Evolutionary conservation across 2,888 invertebrate genomes (phyloP), one percentile per base, ranked within the genome.

Genomic region (Troides helena): DNA sequence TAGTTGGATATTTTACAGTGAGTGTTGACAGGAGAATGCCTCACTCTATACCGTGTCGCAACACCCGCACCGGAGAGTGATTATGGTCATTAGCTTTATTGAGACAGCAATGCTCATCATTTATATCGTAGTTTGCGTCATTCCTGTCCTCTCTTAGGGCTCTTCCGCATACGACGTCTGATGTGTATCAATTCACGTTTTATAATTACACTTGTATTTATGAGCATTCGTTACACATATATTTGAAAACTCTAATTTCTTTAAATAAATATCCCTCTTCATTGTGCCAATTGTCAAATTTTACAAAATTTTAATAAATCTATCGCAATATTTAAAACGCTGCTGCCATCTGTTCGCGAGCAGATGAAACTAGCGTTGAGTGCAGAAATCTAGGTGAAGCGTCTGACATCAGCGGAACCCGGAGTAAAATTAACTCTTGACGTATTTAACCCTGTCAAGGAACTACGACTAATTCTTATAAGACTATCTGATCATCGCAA

Each of bases 1-100:
- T 88, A 95, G 95, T 93, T 95, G 95, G 95, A 95, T 95, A 90
- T 95, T 95, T 86, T 95, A 95, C 91, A 95, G 95, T 94, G 95
- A 94, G 93, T 92, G 89, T 89, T 85, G 78, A 72, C 73, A 74
- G 73, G 75, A 74, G 72, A 71, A 14, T 14, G 12, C 63, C 53
- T 71, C 53, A 72, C 65, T 63, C 70, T 62, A 69, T 62, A 73
- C 70, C 65, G 71, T 69, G 73, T 67, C 74, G 65, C 70, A 69
- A 71, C 71, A 71, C 74, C 58, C 39, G 14, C 3, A 14, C 12
- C 46, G 12, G 2, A 46, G 46, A 46, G 12, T 46, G 46, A 46
- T 46, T 46, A 46, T 46, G 12, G 46, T 46, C 14, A 46, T 46
- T 46, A 46, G 14, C 14, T 46, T 46, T 43, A 43, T 43, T 46